Evolutionary conservation across 2,888 invertebrate genomes (phyloP).

Genomic region (Drosophila anceps): DNA sequence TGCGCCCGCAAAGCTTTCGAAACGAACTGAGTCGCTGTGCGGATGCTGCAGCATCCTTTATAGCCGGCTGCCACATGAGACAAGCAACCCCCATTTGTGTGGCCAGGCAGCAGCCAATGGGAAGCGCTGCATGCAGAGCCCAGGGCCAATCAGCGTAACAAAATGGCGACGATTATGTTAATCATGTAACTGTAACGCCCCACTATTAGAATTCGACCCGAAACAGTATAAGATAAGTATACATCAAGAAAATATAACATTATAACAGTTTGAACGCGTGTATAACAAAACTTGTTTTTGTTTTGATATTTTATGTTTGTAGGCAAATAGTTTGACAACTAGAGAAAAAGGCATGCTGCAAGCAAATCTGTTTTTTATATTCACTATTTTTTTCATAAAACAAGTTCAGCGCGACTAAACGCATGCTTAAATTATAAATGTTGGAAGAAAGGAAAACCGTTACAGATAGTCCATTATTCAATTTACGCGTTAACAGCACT

Average conservation of each 20-base stretch:
- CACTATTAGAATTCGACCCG: background rate
- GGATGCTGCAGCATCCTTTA: slow-evolving; percentile 78
- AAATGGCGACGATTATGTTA: slow-evolving; percentile 59
- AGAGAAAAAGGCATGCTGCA: too few relatives aligned
- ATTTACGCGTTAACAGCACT: background rate
- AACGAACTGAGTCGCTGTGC: slow-evolving; percentile 60
- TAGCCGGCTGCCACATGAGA: slow-evolving; percentile 36
- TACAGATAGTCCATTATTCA: background rate
- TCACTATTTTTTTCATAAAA: background rate
- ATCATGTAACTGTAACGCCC: slow-evolving; percentile 5
- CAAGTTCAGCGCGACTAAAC: background rate
- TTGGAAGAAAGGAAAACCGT: background rate
- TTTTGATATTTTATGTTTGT: background rate
- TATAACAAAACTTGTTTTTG: background rate
- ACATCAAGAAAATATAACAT: background rate
- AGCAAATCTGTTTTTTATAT: background rate
- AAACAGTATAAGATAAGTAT: background rate
- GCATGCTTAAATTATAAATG: background rate
- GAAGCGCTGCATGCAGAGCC: slow-evolving; percentile 15
- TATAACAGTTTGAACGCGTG: background rate
- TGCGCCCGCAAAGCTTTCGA: slow-evolving; percentile 47
- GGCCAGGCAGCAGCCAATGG: slow-evolving; percentile 49
- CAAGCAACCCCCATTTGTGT: slow-evolving; percentile 40
- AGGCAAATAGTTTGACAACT: background rate
- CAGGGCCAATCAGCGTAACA: slow-evolving; percentile 53